Evolutionary conservation across 2,113 vertebrate genomes (phyloP).

Genomic region (Rhynchopsitta pachyrhyncha): DNA sequence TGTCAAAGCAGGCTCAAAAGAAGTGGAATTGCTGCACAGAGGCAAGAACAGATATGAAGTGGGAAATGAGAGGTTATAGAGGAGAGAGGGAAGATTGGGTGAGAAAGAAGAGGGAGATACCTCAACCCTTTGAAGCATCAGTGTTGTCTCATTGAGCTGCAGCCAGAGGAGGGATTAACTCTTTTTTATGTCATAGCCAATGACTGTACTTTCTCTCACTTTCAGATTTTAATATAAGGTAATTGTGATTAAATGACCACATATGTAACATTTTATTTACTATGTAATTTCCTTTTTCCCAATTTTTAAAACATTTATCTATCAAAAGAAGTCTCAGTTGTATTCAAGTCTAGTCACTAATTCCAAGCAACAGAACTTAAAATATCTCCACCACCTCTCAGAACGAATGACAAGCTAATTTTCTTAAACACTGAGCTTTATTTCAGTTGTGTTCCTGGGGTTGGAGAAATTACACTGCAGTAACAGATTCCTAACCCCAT

Average conservation of each 20-base stretch:
- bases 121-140: accelerated
- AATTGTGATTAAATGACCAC: not conserved
- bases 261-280: not conserved
- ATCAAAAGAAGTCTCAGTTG: not conserved
- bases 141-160: not conserved
- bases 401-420: not conserved
- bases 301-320: not conserved
- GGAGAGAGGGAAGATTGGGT: not conserved
- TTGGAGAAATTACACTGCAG: not conserved
- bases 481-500: not conserved
- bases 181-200: not conserved
- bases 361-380: not conserved
- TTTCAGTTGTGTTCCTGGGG: not conserved
- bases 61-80: not conserved
- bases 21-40: not conserved
- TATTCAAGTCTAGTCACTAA: not conserved
- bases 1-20: not conserved
- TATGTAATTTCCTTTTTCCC: not conserved
- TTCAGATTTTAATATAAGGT: not conserved
- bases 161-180: not conserved
- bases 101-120: not conserved
- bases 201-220: not conserved
- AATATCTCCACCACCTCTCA: not conserved
- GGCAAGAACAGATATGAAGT: not conserved
- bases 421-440: not conserved